Base-by-base conservation (phyloP, 2,797 vertebrate species). In the Myotis myotis region DNA sequence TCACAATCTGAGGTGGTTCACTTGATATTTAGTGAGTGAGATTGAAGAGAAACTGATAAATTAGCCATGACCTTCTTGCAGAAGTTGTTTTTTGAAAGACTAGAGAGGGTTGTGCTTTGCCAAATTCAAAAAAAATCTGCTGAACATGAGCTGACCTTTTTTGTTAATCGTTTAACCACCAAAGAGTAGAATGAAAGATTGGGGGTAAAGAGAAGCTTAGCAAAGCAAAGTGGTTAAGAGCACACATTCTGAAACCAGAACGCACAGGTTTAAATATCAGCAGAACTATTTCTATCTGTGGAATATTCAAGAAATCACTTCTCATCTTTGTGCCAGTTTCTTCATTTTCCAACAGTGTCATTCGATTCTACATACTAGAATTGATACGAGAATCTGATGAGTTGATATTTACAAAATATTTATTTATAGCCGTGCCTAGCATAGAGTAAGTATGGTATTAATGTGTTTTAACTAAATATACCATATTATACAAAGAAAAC, bases 401-500 rank as follows among this genome's bases (percentile, higher is more conserved):
- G 23, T 33, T 93, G 41, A 62, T 78, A 91, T n/a, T 85, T 91
- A 66, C 30, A 78, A 93, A 78, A 25, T 33, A 74, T 90, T 94
- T 83, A 64, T 25, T 95, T 83, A 51, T 10, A 88, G 74, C 62
- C 81, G 17, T 71, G 13, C 11, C 28, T 23, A 70, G 8, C 19
- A 25, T 33, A 57, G n/a, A 70, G 11, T 49, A 81, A 53, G 16
- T 10, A 79, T 84, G 6, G 17, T 8, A 49, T 47, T 55, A 92
- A 83, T 83, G 16, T 90, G 15, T 87, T 47, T 90, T 83, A 72
- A 87, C 20, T 41, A 62, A 80, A 80, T 82, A 55, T 33, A 4
- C 33, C 12, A 60, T 23, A 33, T 17, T 76, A 70, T 87, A 86
- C 72, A 62, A 62, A 30, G 36, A 47, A 15, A 62, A 22, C 60